Percentiles rank a stretch among this genome's conserved stretches.
phyloP scores from a whole-genome alignment of 2,888 invertebrate species.

The Eupithecia subfuscata region DNA sequence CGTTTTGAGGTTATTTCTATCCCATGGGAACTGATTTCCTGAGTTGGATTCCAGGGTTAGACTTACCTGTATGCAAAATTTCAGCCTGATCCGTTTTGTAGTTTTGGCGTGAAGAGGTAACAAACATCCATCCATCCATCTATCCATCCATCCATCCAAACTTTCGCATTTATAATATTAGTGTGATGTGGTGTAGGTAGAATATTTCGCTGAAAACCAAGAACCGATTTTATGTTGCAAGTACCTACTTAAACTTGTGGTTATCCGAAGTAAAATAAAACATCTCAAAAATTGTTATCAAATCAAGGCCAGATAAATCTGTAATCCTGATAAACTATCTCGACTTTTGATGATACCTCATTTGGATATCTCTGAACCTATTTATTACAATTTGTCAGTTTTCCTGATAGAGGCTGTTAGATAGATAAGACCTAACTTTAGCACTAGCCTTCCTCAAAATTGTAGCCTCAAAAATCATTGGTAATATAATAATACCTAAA shows the following conservation, averaged over 20 bases:
- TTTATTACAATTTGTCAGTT: constrained; percentile 43
- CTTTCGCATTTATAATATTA: too few relatives aligned
- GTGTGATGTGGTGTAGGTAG: too few relatives aligned
- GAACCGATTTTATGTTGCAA: background rate
- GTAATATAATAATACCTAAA: background rate
- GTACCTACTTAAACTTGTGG: background rate
- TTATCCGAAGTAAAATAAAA: background rate
- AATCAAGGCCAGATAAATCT: constrained; percentile 38
- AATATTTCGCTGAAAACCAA: background rate
- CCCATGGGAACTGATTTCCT: too few relatives aligned
- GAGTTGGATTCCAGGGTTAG: too few relatives aligned
- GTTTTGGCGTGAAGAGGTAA: too few relatives aligned
- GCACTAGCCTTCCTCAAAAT: background rate
- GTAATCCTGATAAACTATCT: constrained; percentile 41
- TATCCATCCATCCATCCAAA: too few relatives aligned
- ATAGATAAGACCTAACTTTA: background rate
- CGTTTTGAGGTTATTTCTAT: too few relatives aligned
- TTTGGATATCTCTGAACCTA: constrained; percentile 41
- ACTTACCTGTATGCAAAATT: too few relatives aligned
- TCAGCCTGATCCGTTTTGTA: too few relatives aligned
- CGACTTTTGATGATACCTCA: constrained; percentile 43
- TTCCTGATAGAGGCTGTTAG: background rate
- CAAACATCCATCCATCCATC: too few relatives aligned
- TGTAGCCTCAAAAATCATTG: background rate
- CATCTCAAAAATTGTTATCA: constrained; percentile 15